Percentiles rank a stretch among this genome's conserved stretches.
Conservation (phyloP, 2,888 invertebrate genomes). For the Eristalis intricaria region DNA sequence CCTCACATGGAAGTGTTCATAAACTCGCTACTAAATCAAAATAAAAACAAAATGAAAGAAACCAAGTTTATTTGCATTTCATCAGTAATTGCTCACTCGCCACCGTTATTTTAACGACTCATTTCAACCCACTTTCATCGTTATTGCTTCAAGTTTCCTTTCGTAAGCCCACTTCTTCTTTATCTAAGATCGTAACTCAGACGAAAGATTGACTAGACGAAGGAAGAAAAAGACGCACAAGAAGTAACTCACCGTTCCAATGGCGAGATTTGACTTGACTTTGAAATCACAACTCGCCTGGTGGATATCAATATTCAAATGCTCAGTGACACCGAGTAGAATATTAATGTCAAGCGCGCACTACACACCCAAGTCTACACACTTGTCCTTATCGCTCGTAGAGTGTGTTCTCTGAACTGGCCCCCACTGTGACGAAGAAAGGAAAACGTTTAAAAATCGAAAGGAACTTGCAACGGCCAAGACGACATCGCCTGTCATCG, state of each 20-base stretch:
- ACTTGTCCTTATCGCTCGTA: conserved; percentile 1
- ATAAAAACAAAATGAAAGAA: background rate
- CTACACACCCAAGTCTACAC: conserved; percentile 15
- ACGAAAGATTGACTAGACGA: conserved; percentile 26
- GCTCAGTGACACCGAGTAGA: conserved; percentile 33
- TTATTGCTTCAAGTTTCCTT: conserved; percentile 55
- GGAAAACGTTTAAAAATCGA: conserved; percentile 57
- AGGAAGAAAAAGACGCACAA: conserved; percentile 19
- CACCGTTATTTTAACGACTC: conserved; percentile 59
- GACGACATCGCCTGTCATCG: background rate
- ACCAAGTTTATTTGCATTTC: conserved; percentile 50
- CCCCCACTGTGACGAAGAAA: conserved; percentile 12
- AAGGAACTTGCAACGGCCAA: conserved; percentile 56
- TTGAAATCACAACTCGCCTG: conserved; percentile 38
- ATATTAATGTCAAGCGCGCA: conserved; percentile 44
- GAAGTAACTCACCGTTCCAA: conserved; percentile 54
- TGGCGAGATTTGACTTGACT: conserved; percentile 54
- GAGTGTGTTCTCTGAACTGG: background rate
- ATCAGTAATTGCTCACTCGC: conserved; percentile 63
- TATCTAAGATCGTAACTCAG: conserved; percentile 59
- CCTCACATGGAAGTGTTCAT: background rate
- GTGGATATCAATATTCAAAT: conserved; percentile 64
- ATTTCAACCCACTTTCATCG: conserved; percentile 66
- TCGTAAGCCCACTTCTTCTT: conserved; percentile 64
- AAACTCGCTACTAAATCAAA: background rate